Conservation (phyloP, 2,888 invertebrate species). For the Bellardia pandia region DNA sequence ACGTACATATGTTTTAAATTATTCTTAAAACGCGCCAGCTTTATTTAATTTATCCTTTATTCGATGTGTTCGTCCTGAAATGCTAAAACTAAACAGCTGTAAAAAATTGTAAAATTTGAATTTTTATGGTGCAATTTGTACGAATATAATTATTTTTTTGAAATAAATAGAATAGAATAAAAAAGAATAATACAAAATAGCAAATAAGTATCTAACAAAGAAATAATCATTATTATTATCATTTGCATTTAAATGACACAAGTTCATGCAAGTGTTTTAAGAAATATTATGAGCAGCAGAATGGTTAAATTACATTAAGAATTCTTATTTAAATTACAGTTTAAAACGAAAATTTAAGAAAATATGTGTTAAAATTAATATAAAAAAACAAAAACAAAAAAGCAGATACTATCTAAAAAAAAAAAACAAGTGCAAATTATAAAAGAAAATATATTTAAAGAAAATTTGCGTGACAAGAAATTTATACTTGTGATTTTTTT, state of each 20-base stretch:
- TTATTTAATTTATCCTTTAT: conserved; percentile 38
- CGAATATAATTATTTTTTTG: conserved; percentile 44
- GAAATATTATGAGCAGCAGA: not conserved
- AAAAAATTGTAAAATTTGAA: conserved; percentile 59
- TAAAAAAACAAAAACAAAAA: not conserved
- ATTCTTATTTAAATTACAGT: not conserved
- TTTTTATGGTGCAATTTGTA: conserved; percentile 58
- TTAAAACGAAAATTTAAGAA: not conserved
- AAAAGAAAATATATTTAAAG: not conserved
- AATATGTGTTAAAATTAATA: not conserved
- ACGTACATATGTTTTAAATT: conserved; percentile 34
- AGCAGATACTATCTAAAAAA: too few species aligned
- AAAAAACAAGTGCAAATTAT: not conserved
- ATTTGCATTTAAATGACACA: conserved; percentile 67
- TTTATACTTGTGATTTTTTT: not conserved
- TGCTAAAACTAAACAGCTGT: conserved; percentile 46
- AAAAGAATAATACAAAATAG: conserved; percentile 33
- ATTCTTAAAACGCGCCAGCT: conserved; percentile 34
- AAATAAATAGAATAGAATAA: conserved; percentile 20
- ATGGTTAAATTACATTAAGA: not conserved
- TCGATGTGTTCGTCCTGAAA: conserved; percentile 10
- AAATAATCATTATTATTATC: conserved; percentile 51
- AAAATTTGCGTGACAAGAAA: not conserved
- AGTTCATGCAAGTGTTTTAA: conserved; percentile 24
- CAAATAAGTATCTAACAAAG: conserved; percentile 9